Conservation (phyloP, 2,888 invertebrate genomes). For the Acronicta aceris region DNA sequence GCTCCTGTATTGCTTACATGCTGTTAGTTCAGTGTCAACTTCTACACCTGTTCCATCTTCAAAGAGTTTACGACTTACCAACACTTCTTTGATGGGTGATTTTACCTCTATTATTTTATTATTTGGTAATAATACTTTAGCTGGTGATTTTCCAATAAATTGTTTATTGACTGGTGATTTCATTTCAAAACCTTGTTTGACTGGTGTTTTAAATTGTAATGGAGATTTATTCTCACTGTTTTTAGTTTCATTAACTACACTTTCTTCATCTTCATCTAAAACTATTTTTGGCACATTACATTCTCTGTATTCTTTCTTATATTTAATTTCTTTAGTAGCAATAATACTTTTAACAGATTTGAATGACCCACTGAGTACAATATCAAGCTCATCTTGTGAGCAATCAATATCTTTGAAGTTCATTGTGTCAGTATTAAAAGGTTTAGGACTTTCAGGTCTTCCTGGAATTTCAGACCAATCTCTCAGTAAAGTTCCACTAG, state of each 20-base stretch:
- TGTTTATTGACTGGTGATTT: conserved; percentile 16
- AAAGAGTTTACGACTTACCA: conserved; percentile 2
- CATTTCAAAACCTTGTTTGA: conserved; percentile 4
- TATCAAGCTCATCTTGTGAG: conserved; percentile 76
- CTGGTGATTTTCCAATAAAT: conserved; percentile 2
- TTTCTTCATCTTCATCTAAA: conserved; percentile 13
- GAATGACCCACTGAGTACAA: conserved; percentile 76
- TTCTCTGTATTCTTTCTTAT: conserved; percentile 4
- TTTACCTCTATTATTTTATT: conserved; percentile 19
- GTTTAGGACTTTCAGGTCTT: conserved; percentile 88
- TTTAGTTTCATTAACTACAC: neutral
- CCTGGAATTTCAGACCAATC: conserved; percentile 91
- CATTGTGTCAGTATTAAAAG: conserved; percentile 55
- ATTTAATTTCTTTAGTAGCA: conserved; percentile 35
- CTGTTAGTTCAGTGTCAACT: conserved; percentile 17
- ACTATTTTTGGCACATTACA: conserved; percentile 11
- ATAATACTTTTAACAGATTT: conserved; percentile 67
- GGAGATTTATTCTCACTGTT: conserved; percentile 6
- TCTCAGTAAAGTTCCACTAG: conserved; percentile 87
- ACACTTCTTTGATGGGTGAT: conserved; percentile 12
- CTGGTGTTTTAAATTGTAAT: conserved; percentile 8
- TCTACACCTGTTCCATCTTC: conserved; percentile 17
- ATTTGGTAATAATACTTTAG: neutral
- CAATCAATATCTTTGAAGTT: conserved; percentile 74
- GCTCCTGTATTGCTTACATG: conserved; percentile 65